Conservation (phyloP, 2,113 vertebrate genomes). For the Meleagris gallopavo region DNA sequence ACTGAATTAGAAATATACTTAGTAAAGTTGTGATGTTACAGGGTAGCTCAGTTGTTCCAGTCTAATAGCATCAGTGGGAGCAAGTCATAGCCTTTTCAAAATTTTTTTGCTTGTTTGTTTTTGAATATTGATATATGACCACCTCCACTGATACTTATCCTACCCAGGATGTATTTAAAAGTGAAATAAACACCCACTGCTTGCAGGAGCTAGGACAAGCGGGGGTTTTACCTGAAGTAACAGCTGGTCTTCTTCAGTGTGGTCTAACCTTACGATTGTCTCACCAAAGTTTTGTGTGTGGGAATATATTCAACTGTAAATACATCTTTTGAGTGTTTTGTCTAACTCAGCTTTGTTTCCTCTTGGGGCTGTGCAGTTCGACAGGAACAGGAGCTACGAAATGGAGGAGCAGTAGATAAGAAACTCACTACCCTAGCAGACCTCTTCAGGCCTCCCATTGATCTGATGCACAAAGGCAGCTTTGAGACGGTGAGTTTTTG, state of each 20-base stretch:
- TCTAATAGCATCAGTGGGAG: background rate
- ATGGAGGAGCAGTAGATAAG: constrained; percentile 96
- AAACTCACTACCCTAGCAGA: constrained; percentile 97
- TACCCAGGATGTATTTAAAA: background rate
- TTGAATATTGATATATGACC: background rate
- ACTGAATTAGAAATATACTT: background rate
- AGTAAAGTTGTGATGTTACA: background rate
- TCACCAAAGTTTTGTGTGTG: background rate
- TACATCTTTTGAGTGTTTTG: background rate
- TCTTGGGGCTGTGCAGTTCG: constrained; percentile 83
- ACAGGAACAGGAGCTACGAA: constrained; percentile 97
- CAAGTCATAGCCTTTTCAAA: fast-evolving
- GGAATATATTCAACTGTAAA: background rate
- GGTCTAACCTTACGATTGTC: background rate
- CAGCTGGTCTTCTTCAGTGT: background rate
- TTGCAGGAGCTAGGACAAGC: background rate
- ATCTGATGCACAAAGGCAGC: constrained; percentile 99
- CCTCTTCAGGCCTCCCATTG: constrained; percentile 97
- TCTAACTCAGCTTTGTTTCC: constrained; percentile 17
- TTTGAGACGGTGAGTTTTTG: constrained; percentile 92
- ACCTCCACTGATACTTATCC: background rate
- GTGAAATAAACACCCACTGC: background rate
- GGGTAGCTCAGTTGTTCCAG: background rate
- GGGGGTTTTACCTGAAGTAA: fast-evolving
- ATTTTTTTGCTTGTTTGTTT: background rate